Percentiles rank a stretch among this genome's conserved stretches.
Conservation (phyloP, 2,888 invertebrate species). For the Lymantria monacha region DNA sequence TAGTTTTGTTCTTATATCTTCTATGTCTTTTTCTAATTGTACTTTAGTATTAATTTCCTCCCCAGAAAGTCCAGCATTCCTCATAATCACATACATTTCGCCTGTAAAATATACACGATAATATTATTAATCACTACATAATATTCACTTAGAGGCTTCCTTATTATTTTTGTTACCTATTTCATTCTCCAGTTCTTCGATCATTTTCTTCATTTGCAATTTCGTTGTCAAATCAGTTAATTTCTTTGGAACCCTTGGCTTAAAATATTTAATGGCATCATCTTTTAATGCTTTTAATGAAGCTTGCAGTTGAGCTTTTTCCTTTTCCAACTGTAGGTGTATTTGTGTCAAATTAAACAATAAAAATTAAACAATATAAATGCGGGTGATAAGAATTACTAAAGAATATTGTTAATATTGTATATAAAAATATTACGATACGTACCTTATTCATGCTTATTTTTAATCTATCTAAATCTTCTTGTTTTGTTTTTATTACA, state of each 20-base stretch:
- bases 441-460: conserved; percentile 70
- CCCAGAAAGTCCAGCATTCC: conserved; percentile 80
- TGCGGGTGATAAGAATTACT: neutral
- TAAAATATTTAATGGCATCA: conserved; percentile 85
- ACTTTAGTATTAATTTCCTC: conserved; percentile 73
- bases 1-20: conserved; percentile 78
- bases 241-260: conserved; percentile 87
- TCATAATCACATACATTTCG: conserved; percentile 83
- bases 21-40: conserved; percentile 76
- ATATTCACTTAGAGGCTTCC: neutral
- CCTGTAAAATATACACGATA: conserved; percentile 50
- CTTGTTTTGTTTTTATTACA: conserved; percentile 66
- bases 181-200: conserved; percentile 94
- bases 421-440: neutral
- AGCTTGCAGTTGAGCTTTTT: conserved; percentile 84
- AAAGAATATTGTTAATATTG: neutral
- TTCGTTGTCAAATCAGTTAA: conserved; percentile 88
- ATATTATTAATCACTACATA: neutral
- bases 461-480: conserved; percentile 81
- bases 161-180: conserved; percentile 77
- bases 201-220: conserved; percentile 89
- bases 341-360: neutral
- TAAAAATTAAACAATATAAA: too few relatives aligned
- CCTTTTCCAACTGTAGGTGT: conserved; percentile 79
- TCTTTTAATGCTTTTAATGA: conserved; percentile 85